These are phyloP conservation scores for Drosophila sordidula DNA, from an alignment of 2,888 invertebrate species.

Conservation along the genomic window DNA sequence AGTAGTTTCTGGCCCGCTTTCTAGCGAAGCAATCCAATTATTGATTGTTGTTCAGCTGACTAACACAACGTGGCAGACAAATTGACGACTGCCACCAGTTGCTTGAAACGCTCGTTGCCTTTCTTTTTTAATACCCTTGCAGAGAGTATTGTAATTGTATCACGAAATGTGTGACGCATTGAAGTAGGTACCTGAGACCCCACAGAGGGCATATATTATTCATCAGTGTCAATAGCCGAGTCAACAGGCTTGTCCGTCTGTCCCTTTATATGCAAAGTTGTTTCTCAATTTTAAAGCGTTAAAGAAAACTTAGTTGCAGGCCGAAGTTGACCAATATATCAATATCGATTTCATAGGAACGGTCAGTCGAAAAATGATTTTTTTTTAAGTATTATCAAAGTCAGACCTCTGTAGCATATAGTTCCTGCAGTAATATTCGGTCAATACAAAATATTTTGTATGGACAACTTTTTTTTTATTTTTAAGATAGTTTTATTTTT, in stretches of 20 bases:
- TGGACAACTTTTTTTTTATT: no score
- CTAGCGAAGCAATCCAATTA: constrained; percentile 67
- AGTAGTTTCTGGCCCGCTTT: constrained; percentile 25
- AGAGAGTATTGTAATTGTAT: neutral
- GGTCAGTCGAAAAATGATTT: no score
- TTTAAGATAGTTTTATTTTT: no score
- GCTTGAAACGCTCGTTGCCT: constrained; percentile 23
- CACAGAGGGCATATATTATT: neutral
- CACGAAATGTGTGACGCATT: neutral
- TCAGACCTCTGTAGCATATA: no score
- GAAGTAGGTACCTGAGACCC: neutral
- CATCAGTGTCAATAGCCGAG: neutral
- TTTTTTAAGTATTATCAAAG: no score
- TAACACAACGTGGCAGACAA: constrained; percentile 51
- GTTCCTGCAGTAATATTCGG: no score
- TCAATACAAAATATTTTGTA: no score
- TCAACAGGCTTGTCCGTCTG: neutral
- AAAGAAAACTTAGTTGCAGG: no score
- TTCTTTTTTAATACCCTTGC: constrained; percentile 3
- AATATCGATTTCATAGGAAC: no score
- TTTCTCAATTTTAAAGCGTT: neutral
- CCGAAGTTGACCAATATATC: no score
- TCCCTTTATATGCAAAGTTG: neutral
- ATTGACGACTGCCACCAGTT: constrained; percentile 72
- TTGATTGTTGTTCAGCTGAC: constrained; percentile 54